These are phyloP conservation scores for Fregata magnificens DNA, from an alignment of 2,113 vertebrate genomes.

Conservation along the genomic window DNA sequence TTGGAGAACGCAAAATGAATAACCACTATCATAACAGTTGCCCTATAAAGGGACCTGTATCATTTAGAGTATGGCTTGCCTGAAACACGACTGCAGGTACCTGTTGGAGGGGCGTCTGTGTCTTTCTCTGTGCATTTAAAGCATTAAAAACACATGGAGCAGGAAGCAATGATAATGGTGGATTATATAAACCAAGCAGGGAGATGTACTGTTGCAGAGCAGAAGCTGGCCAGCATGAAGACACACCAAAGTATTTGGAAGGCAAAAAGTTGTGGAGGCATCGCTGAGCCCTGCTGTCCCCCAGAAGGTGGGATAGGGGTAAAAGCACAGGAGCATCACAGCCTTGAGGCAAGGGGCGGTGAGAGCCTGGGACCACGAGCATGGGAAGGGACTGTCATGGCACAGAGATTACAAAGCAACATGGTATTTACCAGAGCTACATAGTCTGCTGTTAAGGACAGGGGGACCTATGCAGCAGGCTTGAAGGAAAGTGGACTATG, in stretches of 20 bases:
- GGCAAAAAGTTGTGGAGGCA: background rate
- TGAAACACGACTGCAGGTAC: background rate
- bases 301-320: background rate
- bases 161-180: background rate
- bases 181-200: background rate
- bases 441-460: background rate
- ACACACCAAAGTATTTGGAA: background rate
- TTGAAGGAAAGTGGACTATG: background rate
- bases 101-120: background rate
- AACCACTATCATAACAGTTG: background rate
- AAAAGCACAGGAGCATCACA: background rate
- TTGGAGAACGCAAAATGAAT: background rate
- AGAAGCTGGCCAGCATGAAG: background rate
- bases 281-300: background rate
- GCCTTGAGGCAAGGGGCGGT: background rate
- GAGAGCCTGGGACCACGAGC: background rate
- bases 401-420: background rate
- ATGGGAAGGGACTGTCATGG: background rate
- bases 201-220: background rate
- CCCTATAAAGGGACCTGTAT: background rate
- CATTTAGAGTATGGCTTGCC: background rate
- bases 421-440: background rate
- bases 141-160: background rate
- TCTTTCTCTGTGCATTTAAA: background rate
- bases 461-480: background rate